phyloP scores from a whole-genome alignment of 2,113 vertebrate genomes.

The Siniperca knerii region DNA sequence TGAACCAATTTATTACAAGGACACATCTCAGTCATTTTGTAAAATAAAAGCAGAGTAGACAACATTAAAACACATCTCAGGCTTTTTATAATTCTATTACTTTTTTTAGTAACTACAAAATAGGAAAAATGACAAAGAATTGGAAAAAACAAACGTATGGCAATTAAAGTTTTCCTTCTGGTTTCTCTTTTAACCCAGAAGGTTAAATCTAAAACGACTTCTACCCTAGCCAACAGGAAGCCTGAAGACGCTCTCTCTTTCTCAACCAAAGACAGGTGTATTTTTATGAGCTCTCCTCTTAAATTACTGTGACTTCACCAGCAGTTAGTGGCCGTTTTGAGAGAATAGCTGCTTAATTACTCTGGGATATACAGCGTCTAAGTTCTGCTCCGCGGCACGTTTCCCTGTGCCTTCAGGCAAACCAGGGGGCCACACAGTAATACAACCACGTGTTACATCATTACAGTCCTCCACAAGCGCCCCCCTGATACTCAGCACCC shows the following conservation, averaged over 20 bases:
- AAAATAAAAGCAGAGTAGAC: background rate
- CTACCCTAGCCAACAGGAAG: background rate
- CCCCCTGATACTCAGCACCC: background rate
- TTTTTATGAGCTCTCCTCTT: constrained; percentile 90
- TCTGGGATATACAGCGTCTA: constrained; percentile 83
- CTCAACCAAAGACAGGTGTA: constrained; percentile 87
- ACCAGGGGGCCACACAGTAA: constrained; percentile 67
- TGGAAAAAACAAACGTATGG: background rate
- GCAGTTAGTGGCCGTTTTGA: constrained; percentile 79
- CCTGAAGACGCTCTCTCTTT: constrained; percentile 78
- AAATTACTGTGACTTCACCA: constrained; percentile 89
- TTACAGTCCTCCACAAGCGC: constrained; percentile 70
- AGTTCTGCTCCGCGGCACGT: constrained; percentile 76
- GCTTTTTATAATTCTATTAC: constrained; percentile 2
- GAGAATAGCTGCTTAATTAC: constrained; percentile 87
- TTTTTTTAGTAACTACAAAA: background rate
- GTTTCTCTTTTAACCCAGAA: background rate
- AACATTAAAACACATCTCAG: background rate
- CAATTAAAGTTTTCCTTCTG: background rate
- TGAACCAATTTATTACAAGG: constrained; percentile 21
- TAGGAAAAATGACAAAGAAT: background rate
- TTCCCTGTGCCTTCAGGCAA: constrained; percentile 82
- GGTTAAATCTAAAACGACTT: background rate
- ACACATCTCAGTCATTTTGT: constrained; percentile 24
- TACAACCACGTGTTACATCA: constrained; percentile 88